Evolutionary conservation across 2,797 vertebrate species (phyloP).

Genomic region (Iguana delicatissima): DNA sequence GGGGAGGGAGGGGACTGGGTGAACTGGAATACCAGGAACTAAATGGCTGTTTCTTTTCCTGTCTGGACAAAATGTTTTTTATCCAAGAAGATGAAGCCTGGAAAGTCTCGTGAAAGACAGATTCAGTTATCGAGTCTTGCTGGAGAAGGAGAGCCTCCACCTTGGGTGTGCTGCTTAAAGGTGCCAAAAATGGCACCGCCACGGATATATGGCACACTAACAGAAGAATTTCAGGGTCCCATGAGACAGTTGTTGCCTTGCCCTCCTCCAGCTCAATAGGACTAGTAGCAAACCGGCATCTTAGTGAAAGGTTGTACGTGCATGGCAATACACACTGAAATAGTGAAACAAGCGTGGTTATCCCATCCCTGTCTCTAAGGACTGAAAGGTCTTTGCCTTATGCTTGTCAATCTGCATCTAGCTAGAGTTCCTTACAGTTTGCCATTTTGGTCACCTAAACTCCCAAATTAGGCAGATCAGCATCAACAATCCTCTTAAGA

Average conservation of each 20-base stretch:
- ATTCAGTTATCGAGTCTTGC: background rate
- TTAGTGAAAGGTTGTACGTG: background rate
- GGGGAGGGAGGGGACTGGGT: background rate
- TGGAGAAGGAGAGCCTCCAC: background rate
- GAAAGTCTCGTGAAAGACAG: background rate
- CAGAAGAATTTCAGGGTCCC: background rate
- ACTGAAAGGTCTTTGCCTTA: too few relatives aligned
- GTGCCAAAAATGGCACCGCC: background rate
- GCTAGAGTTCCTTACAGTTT: too few relatives aligned
- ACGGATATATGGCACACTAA: background rate
- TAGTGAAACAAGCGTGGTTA: too few relatives aligned
- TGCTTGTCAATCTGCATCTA: too few relatives aligned
- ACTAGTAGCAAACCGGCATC: too few relatives aligned
- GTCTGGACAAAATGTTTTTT: background rate
- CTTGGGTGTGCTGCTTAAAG: too few relatives aligned
- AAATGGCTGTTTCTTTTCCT: too few relatives aligned
- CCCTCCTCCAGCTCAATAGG: background rate
- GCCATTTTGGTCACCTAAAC: too few relatives aligned
- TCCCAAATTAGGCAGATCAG: too few relatives aligned
- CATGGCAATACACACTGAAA: background rate
- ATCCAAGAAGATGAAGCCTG: background rate
- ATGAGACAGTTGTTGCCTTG: background rate
- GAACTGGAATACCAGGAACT: background rate
- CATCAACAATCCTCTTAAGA: too few relatives aligned
- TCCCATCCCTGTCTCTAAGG: too few relatives aligned